Evolutionary conservation across 2,797 vertebrate genomes (phyloP), one percentile per base, ranked within the genome.

Genomic region (Danio aesculapii): DNA sequence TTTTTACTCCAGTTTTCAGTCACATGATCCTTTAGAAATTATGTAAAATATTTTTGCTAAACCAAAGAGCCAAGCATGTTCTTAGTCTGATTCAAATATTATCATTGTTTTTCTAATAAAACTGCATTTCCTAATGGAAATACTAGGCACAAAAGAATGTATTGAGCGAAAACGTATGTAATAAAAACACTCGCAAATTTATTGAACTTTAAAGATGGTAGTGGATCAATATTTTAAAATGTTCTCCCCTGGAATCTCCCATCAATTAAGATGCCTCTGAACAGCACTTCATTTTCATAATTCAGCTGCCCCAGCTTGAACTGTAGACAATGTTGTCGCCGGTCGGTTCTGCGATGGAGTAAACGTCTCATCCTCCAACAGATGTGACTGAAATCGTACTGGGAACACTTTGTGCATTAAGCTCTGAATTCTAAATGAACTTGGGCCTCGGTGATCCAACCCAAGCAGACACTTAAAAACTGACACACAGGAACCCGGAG

Each of bases 201-300:
- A 49, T 71, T 52, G 77, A 41, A 82, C 52, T 68, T 82, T 83
- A 82, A 75, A 86, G 55, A 73, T 82, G 43, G 67, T 69, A 67
- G 74, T 67, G 82, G 89, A 93, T 94, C 90, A 91, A 93, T 93
- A 88, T 81, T 89, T 91, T 87, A 90, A 88, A 92, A 90, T 88
- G 88, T 85, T 87, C 86, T 88, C 82, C 70, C 58, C 69, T 74
- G 19, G 85, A 84, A 85, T 88, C n/a, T 63, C 61, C 59, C 89
- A 96, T 95, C 93, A 96, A 96, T 96, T 69, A 68, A 87, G 79
- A 90, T 76, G 78, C 92, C 83, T 91, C 93, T 91, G 90, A 88
- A 88, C 83, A 89, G 63, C 91, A 94, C 94, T 96, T 96, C 93
- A 96, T 97, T 96, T 95, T 92, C 90, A 93, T 93, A 92, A 94